Conservation (phyloP, 2,797 vertebrate species). For the Scolopax rusticola region DNA sequence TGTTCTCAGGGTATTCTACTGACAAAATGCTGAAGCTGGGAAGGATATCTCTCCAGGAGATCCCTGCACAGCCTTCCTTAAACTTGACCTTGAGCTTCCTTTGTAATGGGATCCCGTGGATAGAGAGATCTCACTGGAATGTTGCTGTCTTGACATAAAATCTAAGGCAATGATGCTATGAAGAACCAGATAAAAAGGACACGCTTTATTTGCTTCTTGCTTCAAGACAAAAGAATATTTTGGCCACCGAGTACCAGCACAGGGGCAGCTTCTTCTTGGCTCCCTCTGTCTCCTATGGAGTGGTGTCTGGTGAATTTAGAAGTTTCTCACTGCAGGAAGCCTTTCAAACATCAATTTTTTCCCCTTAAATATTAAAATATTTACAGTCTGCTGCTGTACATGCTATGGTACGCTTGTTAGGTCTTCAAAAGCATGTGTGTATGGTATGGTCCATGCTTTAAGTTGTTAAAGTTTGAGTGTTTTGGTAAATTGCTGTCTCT, state of each 20-base stretch:
- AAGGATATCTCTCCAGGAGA: not conserved
- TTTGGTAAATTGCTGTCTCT: not conserved
- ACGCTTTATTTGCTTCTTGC: not conserved
- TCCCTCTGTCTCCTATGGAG: not conserved
- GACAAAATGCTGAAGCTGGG: not conserved
- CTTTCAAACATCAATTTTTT: not conserved
- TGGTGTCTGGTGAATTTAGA: not conserved
- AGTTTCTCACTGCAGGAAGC: not conserved
- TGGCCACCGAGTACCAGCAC: not conserved
- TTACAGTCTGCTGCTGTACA: not conserved
- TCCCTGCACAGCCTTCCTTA: not conserved
- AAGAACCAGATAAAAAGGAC: not conserved
- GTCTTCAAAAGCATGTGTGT: not conserved
- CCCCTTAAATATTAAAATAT: not conserved
- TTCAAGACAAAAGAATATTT: not conserved
- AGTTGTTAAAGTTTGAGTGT: not conserved
- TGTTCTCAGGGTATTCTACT: not conserved
- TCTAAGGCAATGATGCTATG: not conserved
- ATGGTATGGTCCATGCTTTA: fast-evolving
- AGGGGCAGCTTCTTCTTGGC: not conserved
- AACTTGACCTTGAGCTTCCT: slow-evolving; percentile 2
- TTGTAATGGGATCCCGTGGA: not conserved
- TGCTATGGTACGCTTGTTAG: not conserved
- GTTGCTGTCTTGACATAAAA: not conserved
- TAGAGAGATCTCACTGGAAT: not conserved